Conservation (phyloP, 2,888 invertebrate species). For the Elegia similella region DNA sequence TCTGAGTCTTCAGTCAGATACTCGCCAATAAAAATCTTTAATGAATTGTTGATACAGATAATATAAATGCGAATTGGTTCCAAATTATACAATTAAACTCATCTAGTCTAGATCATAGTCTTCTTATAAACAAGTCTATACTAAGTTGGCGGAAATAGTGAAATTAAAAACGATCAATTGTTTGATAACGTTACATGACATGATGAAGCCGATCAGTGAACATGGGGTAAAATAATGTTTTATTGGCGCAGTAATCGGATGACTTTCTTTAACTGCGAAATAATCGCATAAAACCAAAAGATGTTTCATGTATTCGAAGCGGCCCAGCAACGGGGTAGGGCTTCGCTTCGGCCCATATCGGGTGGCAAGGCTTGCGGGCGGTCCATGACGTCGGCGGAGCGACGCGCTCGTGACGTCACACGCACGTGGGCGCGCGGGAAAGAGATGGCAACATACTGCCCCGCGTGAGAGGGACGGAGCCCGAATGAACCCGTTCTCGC, state of each 20-base stretch:
- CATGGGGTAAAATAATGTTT: constrained; percentile 11
- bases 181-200: not conserved
- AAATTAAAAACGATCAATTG: not conserved
- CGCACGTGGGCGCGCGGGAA: constrained; percentile 70
- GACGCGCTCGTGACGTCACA: constrained; percentile 64
- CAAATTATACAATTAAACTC: not conserved
- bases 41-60: too few species aligned
- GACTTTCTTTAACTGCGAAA: constrained; percentile 3
- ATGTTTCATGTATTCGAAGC: constrained; percentile 7
- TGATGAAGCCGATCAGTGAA: not conserved
- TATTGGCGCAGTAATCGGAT: constrained; percentile 9
- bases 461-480: constrained; percentile 39
- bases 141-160: not conserved
- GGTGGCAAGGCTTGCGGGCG: constrained; percentile 40
- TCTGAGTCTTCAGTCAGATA: too few species aligned
- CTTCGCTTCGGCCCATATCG: constrained; percentile 32
- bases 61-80: too few species aligned
- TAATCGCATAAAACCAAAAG: constrained; percentile 17
- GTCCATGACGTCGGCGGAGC: constrained; percentile 61
- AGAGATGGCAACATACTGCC: constrained; percentile 43
- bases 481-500: constrained; percentile 35
- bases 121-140: not conserved
- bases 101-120: not conserved
- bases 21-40: too few species aligned
- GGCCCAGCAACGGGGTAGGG: constrained; percentile 31